A percentile compares a stretch with the other conserved stretches of the same genome.
Conservation (phyloP, 2,113 vertebrate genomes). For the Poicephalus gulielmi region DNA sequence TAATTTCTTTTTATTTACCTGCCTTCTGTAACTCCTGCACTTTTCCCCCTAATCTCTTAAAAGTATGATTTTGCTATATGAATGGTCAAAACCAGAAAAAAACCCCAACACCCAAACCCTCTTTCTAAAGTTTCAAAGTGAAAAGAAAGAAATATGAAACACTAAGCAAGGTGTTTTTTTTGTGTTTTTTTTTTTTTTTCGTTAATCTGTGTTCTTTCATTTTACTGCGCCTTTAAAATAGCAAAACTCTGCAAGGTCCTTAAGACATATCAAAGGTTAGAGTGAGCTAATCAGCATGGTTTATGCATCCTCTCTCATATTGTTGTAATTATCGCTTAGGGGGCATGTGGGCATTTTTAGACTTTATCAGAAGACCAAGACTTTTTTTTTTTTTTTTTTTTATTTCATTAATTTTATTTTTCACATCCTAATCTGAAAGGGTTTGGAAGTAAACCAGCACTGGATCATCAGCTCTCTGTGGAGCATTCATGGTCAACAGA, state of each 20-base stretch:
- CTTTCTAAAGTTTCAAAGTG: not conserved
- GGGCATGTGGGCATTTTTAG: not conserved
- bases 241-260: not conserved
- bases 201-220: not conserved
- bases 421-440: not conserved
- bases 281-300: not conserved
- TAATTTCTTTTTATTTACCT: not conserved
- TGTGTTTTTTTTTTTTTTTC: not conserved
- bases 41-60: not conserved
- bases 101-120: accelerated
- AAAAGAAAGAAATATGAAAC: not conserved
- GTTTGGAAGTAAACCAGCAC: not conserved
- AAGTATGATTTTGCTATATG: not conserved
- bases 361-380: not conserved
- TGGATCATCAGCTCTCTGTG: not conserved
- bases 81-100: not conserved
- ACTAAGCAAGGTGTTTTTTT: not conserved
- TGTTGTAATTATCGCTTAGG: not conserved
- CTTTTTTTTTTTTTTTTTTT: not conserved
- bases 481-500: not conserved
- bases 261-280: not conserved
- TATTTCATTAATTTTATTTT: not conserved
- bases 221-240: not conserved
- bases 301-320: not conserved
- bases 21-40: not conserved